Percentiles rank a stretch among this genome's conserved stretches.
phyloP scores from a whole-genome alignment of 1,140 invertebrate species.

The Platorchestia sp. region DNA sequence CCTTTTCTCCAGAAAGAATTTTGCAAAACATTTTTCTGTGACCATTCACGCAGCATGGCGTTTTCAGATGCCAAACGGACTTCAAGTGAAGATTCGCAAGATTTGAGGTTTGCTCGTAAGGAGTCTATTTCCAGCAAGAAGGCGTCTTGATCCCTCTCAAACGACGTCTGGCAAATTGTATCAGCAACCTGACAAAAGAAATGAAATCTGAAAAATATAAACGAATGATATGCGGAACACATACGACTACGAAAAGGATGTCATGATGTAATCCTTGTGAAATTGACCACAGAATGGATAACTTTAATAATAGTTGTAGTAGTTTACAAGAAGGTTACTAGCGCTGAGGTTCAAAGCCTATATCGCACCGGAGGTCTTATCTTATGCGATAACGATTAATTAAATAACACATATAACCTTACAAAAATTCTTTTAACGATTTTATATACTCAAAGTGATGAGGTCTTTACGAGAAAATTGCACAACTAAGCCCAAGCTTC shows the following conservation, averaged over 20 bases:
- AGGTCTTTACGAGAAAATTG: too few species aligned
- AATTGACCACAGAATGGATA: too few species aligned
- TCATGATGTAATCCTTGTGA: too few species aligned
- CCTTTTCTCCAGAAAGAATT: neutral
- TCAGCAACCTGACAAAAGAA: neutral
- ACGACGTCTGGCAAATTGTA: conserved; percentile 16
- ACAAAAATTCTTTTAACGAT: too few species aligned
- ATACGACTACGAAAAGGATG: neutral
- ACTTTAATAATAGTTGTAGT: too few species aligned
- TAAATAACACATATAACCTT: too few species aligned
- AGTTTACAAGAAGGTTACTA: too few species aligned
- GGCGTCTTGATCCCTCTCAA: neutral
- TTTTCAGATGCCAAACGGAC: neutral
- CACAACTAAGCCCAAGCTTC: too few species aligned
- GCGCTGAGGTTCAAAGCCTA: too few species aligned
- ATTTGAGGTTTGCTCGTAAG: neutral
- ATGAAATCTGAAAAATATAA: neutral
- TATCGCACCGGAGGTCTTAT: too few species aligned
- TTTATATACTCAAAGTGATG: too few species aligned
- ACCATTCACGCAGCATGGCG: neutral
- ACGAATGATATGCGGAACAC: neutral
- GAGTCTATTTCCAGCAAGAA: neutral
- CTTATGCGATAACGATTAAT: too few species aligned
- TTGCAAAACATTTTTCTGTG: neutral
- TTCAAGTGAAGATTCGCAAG: neutral